These are phyloP conservation scores for Manis pentadactyla DNA, from an alignment of 2,797 vertebrate genomes.

Conservation along the genomic window DNA sequence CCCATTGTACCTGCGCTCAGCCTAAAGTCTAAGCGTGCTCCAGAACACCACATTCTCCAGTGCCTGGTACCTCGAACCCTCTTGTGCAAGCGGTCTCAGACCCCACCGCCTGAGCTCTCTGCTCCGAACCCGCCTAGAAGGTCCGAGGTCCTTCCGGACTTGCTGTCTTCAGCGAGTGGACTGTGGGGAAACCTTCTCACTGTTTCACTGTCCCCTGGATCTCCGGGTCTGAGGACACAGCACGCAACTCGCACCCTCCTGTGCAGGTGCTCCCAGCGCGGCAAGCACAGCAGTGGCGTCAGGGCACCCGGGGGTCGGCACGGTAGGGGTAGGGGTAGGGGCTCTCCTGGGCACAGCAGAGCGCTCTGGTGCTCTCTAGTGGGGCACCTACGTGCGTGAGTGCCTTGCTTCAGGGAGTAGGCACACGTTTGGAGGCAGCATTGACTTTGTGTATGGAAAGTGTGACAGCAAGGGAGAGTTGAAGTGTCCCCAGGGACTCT, in stretches of 20 bases:
- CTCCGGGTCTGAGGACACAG: accelerated
- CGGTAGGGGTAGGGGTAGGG: accelerated
- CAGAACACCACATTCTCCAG: background rate
- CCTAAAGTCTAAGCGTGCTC: background rate
- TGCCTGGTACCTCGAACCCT: background rate
- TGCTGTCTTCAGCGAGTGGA: too few species aligned
- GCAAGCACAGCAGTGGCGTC: background rate
- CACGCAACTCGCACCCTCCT: accelerated
- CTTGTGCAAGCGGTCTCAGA: background rate
- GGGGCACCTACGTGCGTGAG: too few species aligned
- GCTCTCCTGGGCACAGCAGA: background rate
- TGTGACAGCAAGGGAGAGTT: too few species aligned
- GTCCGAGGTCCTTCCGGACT: accelerated
- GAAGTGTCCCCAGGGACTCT: background rate
- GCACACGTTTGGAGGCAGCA: too few species aligned
- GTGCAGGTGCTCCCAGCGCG: accelerated
- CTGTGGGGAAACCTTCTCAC: background rate
- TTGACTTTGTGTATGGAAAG: too few species aligned
- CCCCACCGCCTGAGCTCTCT: background rate
- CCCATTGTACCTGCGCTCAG: background rate
- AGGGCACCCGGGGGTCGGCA: background rate
- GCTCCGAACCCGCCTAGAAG: background rate
- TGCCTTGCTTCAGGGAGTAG: too few species aligned
- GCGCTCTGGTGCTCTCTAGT: background rate
- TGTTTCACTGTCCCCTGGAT: accelerated